Percentiles rank a stretch among this genome's conserved stretches.
Conservation (phyloP, 2,113 vertebrate species). For the Oceanodroma tethys region DNA sequence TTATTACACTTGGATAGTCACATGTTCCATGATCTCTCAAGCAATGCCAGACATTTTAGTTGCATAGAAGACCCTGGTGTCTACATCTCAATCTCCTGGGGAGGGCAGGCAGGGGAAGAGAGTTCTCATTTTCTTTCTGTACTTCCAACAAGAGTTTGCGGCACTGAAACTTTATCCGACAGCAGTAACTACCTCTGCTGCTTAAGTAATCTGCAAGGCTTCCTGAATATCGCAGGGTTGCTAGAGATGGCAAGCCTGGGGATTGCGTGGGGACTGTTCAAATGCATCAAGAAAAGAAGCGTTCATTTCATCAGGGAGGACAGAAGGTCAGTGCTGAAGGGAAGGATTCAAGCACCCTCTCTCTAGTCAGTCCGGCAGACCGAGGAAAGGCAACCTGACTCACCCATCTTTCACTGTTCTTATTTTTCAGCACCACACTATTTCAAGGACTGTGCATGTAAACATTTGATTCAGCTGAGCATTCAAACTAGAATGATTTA, state of each 20-base stretch:
- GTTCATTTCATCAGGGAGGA: not conserved
- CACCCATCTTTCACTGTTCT: not conserved
- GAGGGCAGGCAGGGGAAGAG: not conserved
- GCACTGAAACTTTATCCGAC: not conserved
- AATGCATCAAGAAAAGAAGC: not conserved
- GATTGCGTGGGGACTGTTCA: not conserved
- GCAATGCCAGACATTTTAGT: not conserved
- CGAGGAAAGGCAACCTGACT: not conserved
- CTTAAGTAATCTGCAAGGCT: not conserved
- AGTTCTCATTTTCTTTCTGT: not conserved
- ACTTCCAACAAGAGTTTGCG: not conserved
- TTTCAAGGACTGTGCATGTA: not conserved
- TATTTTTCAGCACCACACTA: not conserved
- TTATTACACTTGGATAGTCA: not conserved
- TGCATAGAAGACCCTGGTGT: not conserved
- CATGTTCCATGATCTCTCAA: not conserved
- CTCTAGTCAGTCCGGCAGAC: fast-evolving
- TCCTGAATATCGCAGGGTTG: not conserved
- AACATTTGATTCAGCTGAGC: not conserved
- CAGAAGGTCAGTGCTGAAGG: not conserved
- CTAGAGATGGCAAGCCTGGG: not conserved
- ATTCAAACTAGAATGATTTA: not conserved
- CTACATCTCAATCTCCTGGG: not conserved
- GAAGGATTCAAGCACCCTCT: not conserved
- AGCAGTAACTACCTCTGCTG: not conserved